These are phyloP conservation scores for Hylomyscus alleni DNA, from an alignment of 2,797 vertebrate genomes.

Conservation along the genomic window DNA sequence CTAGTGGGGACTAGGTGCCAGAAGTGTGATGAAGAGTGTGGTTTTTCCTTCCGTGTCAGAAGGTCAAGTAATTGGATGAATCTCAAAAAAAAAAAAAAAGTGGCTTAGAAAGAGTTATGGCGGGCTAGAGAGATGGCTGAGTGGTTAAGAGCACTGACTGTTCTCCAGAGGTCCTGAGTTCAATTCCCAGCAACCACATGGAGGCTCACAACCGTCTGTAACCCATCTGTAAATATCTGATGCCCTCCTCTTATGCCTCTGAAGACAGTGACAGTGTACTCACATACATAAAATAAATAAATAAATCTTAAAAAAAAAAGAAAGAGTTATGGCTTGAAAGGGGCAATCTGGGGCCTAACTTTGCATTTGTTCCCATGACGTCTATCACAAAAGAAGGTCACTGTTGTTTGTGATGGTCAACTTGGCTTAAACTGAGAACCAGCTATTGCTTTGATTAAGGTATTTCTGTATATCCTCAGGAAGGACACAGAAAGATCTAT, in stretches of 20 bases:
- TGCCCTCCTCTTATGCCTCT: too few relatives aligned
- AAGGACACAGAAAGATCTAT: background rate
- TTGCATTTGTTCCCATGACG: background rate
- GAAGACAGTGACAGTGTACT: too few relatives aligned
- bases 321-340: background rate
- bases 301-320: too few relatives aligned
- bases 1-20: background rate
- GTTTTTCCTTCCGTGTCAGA: background rate
- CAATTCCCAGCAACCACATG: too few relatives aligned
- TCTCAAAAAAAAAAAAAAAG: too few relatives aligned
- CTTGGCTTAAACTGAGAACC: background rate
- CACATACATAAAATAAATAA: too few relatives aligned
- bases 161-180: too few relatives aligned
- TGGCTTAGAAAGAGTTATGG: constrained; percentile 9
- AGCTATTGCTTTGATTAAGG: background rate
- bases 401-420: background rate
- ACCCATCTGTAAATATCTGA: too few relatives aligned
- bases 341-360: background rate
- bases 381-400: background rate
- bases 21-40: background rate
- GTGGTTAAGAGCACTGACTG: too few relatives aligned
- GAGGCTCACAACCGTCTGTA: too few relatives aligned
- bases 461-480: background rate
- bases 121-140: too few relatives aligned
- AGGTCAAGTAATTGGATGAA: background rate